A percentile compares a stretch with the other conserved stretches of the same genome.
Conservation (phyloP, 2,797 vertebrate species). For the Gastrophryne carolinensis region DNA sequence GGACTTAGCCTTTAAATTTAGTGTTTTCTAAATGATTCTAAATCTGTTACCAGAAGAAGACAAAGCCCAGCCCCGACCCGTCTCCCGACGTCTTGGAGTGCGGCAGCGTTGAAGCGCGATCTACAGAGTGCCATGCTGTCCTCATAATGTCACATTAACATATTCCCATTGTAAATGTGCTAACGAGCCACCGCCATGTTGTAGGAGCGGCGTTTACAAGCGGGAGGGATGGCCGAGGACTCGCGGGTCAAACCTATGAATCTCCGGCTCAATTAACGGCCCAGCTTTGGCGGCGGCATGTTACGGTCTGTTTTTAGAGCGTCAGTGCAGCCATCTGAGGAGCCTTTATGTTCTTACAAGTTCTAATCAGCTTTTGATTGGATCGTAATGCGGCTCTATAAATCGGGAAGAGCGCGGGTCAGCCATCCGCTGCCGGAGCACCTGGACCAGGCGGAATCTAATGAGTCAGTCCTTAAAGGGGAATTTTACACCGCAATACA, state of each 20-base stretch:
- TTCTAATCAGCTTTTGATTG: slow-evolving; percentile 1
- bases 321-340: not conserved
- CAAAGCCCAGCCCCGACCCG: not conserved
- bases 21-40: too few relatives aligned
- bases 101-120: not conserved
- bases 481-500: too few relatives aligned
- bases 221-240: not conserved
- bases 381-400: not conserved
- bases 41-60: too few relatives aligned
- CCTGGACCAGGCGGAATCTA: not conserved
- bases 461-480: too few relatives aligned
- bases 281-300: not conserved
- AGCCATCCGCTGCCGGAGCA: not conserved
- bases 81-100: not conserved
- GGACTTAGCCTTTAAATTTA: too few relatives aligned
- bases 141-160: slow-evolving; percentile 37
- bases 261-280: not conserved
- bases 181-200: slow-evolving; percentile 12
- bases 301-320: not conserved
- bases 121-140: not conserved
- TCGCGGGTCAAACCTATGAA: slow-evolving; percentile 12
- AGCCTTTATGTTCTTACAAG: not conserved
- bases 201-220: slow-evolving; percentile 17
- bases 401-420: not conserved
- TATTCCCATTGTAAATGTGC: slow-evolving; percentile 1